These are phyloP conservation scores for Podarcis cretensis DNA, from an alignment of 2,113 vertebrate genomes.

Conservation along the genomic window DNA sequence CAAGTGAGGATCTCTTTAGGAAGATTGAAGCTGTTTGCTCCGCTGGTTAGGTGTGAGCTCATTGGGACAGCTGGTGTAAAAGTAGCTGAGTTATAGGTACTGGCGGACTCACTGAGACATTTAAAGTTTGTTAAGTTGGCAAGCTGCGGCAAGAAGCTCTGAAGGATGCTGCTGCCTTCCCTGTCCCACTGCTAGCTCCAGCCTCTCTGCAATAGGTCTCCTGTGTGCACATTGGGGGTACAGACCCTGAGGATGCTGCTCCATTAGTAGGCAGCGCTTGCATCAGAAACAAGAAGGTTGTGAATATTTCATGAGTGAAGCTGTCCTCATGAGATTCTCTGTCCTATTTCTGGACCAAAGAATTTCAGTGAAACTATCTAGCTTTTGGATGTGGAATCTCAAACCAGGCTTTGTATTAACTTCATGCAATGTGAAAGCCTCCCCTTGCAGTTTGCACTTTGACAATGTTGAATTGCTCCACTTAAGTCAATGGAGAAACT, in stretches of 20 bases:
- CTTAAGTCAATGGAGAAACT: not conserved
- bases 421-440: not conserved
- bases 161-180: not conserved
- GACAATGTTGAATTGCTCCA: not conserved
- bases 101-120: too few relatives aligned
- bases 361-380: not conserved
- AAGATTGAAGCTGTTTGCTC: not conserved
- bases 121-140: not conserved
- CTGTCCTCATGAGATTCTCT: conserved; percentile 10
- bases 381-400: not conserved
- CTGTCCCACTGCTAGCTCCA: not conserved
- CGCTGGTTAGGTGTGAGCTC: not conserved
- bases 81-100: not conserved
- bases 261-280: not conserved
- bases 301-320: conserved; percentile 22
- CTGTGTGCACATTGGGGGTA: not conserved
- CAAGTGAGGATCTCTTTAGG: not conserved
- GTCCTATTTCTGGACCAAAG: conserved; percentile 3
- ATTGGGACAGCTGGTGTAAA: not conserved
- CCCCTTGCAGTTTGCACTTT: not conserved
- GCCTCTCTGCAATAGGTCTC: not conserved
- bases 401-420: not conserved
- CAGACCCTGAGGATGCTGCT: not conserved
- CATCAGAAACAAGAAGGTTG: not conserved
- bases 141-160: not conserved